phyloP scores from a whole-genome alignment of 2,888 invertebrate genomes.

The Drosophila mettleri region DNA sequence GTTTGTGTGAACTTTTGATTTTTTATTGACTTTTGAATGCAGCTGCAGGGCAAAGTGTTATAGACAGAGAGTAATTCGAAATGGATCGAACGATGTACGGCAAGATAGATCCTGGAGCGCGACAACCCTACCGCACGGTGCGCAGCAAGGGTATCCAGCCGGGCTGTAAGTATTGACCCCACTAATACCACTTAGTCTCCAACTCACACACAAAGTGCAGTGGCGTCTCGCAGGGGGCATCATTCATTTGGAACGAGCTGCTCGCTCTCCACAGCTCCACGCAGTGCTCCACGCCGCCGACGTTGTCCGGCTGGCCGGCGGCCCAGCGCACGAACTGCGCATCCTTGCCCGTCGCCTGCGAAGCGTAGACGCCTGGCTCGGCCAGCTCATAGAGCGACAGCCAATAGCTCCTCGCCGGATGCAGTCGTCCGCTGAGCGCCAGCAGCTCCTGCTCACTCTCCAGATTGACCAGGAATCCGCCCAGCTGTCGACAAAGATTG shows the following conservation, averaged over 20 bases:
- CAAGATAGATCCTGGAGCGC: conserved; percentile 92
- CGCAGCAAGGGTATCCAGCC: conserved; percentile 93
- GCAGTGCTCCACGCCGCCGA: conserved; percentile 48
- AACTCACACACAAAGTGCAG: conserved; percentile 18
- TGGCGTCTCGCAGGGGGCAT: conserved; percentile 6
- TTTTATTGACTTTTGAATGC: conserved; percentile 46
- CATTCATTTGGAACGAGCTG: conserved; percentile 37
- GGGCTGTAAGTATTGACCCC: conserved; percentile 90
- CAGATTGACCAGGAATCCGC: conserved; percentile 13
- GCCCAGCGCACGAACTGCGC: conserved; percentile 44
- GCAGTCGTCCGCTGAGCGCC: conserved; percentile 6
- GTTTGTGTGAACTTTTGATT: conserved; percentile 21
- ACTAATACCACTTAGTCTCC: conserved; percentile 7
- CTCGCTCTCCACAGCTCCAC: conserved; percentile 24
- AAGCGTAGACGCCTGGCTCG: conserved; percentile 9
- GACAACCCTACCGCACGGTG: conserved; percentile 94
- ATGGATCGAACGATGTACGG: conserved; percentile 97
- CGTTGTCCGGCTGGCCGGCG: conserved; percentile 65
- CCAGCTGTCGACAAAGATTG: conserved; percentile 20
- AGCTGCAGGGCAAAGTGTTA: conserved; percentile 42
- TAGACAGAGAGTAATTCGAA: not conserved
- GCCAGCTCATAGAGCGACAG: conserved; percentile 19
- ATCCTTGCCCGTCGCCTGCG: conserved; percentile 11
- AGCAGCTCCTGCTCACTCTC: conserved; percentile 13
- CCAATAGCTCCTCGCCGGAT: conserved; percentile 27